phyloP scores from a whole-genome alignment of 2,113 vertebrate genomes.

The Solenodon paradoxus region DNA sequence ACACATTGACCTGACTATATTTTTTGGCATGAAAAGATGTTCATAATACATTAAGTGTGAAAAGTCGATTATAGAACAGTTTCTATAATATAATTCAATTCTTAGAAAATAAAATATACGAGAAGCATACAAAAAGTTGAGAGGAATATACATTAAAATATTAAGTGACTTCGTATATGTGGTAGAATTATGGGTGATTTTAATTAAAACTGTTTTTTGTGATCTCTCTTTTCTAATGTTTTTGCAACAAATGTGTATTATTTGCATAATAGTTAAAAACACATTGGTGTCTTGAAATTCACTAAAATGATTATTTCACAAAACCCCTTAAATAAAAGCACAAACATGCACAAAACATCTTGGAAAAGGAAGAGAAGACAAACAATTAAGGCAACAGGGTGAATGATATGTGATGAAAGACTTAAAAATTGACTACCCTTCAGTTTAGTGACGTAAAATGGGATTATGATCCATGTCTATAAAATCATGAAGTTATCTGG shows the following conservation, averaged over 20 bases:
- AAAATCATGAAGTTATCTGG: conserved; percentile 14
- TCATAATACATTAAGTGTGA: conserved; percentile 40
- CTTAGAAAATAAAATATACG: conserved; percentile 33
- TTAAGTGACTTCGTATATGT: conserved; percentile 20
- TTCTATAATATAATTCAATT: not conserved
- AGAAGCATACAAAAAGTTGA: not conserved
- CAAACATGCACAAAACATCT: not conserved
- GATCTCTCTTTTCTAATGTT: not conserved
- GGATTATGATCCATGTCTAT: not conserved
- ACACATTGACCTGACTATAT: conserved; percentile 44
- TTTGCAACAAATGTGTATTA: not conserved
- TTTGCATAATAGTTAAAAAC: not conserved
- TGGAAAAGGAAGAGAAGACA: not conserved
- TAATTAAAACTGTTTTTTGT: not conserved
- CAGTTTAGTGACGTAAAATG: not conserved
- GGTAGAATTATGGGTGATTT: not conserved
- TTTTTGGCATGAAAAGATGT: conserved; percentile 51
- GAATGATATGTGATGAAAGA: not conserved
- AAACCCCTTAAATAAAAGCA: not conserved
- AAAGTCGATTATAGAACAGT: conserved; percentile 41
- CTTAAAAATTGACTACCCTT: not conserved
- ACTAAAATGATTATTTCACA: not conserved
- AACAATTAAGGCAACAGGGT: not conserved
- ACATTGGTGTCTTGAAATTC: not conserved
- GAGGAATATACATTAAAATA: not conserved